Evolutionary conservation across 2,888 invertebrate species (phyloP), one percentile per base, ranked within the genome.

Genomic region (Mesochorus sp.): DNA sequence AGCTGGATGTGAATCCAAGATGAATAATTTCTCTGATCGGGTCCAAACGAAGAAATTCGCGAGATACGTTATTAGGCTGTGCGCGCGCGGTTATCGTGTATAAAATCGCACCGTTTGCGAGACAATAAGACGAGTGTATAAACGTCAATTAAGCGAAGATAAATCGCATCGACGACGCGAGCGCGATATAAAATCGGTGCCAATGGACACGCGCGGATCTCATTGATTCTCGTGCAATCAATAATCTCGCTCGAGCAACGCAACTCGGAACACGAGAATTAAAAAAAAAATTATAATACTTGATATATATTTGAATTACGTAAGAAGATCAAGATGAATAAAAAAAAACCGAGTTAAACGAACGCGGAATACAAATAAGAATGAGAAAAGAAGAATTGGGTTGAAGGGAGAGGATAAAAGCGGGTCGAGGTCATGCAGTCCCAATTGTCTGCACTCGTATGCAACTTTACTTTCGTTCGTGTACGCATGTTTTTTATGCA

Each of bases 401-500:
- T 75, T 49, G 70, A 37, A 31, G 28, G 49, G 31, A 24, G 61
- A 53, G 28, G 49, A 42, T 59, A 71, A 79, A 87, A 87, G 67
- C 82, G 73, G 86, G 87, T 87, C 87, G 86, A 86, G 87, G 87
- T 82, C 85, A 80, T 74, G 80, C 82, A 78, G 79, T 80, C 42
- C 66, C 37, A 44, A 44, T 24, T 62, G 44, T 64, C 49, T 34
- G 44, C 31, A 34, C 34, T 55, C 31, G 19, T 57, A 31, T 44
- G 8, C 17, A 28, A 28, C 12, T 12, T 26, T n/a, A n/a, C n/a
- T n/a, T 44, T 14, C 42, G 42, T n/a, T 12, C 24, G 4, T 4
- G 26, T 26, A 12, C 26, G 14, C 14, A 26, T n/a, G n/a, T n/a
- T n/a, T n/a, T n/a, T n/a, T 28, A 28, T 28, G 39, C 57, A 59